phyloP scores from a whole-genome alignment of 2,113 vertebrate species.

The Vanacampus margaritifer region DNA sequence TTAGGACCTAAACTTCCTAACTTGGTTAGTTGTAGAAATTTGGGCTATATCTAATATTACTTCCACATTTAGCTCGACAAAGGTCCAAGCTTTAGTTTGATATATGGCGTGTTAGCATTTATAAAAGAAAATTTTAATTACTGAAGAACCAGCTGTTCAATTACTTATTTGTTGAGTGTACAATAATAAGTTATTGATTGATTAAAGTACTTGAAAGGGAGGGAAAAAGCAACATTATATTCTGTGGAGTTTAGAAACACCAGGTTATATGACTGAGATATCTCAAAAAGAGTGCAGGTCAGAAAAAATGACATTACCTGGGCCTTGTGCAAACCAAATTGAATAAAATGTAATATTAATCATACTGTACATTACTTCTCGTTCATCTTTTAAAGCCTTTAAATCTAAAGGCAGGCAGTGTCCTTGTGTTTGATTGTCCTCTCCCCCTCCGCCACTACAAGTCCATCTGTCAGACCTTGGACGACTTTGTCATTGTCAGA shows the following conservation, averaged over 20 bases:
- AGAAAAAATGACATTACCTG: background rate
- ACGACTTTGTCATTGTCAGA: background rate
- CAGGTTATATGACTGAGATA: background rate
- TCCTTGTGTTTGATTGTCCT: slow-evolving; percentile 1
- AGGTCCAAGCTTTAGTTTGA: too few relatives aligned
- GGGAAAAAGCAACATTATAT: background rate
- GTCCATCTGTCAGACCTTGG: slow-evolving; percentile 6
- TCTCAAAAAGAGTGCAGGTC: background rate
- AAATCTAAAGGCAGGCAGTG: background rate
- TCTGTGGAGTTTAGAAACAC: background rate
- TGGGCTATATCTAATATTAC: too few relatives aligned
- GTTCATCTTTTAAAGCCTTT: background rate
- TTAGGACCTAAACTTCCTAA: too few relatives aligned
- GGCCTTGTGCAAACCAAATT: background rate
- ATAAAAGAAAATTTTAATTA: too few relatives aligned
- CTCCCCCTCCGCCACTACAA: background rate
- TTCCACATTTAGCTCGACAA: too few relatives aligned
- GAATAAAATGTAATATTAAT: background rate
- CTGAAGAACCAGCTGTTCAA: too few relatives aligned
- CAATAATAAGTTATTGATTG: too few relatives aligned
- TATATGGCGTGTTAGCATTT: too few relatives aligned
- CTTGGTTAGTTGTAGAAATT: too few relatives aligned
- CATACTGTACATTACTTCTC: background rate
- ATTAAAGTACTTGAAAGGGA: too few relatives aligned
- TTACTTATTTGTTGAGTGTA: too few relatives aligned